phyloP scores from a whole-genome alignment of 2,797 vertebrate species.

The Anolis apletophallus region DNA sequence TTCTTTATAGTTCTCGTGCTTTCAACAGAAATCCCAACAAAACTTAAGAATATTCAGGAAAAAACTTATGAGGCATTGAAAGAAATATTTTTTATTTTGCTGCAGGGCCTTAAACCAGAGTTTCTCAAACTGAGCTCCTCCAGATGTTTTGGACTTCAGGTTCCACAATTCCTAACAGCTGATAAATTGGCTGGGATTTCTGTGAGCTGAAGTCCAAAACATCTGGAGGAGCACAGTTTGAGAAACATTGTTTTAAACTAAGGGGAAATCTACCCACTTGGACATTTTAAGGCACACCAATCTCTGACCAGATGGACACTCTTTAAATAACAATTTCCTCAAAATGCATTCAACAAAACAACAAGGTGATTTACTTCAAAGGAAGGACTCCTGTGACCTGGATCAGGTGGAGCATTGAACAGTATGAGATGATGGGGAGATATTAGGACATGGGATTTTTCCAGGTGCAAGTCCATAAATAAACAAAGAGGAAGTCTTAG shows the following conservation, averaged over 20 bases:
- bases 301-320: neutral
- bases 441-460: constrained; percentile 5
- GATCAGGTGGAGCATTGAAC: rapidly evolving
- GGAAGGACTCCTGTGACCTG: neutral
- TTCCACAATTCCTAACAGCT: no score
- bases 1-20: neutral
- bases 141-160: no score
- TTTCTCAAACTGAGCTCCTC: no score
- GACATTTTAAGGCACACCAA: rapidly evolving
- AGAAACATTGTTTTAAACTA: no score
- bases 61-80: neutral
- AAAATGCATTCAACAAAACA: rapidly evolving
- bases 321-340: neutral
- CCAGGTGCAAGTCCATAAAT: constrained; percentile 14
- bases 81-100: neutral
- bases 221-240: no score
- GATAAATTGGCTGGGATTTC: no score
- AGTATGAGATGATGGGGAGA: constrained; percentile 33
- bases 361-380: neutral
- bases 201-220: no score
- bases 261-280: neutral
- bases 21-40: neutral
- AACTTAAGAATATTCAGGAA: neutral
- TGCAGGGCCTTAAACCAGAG: neutral
- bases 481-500: constrained; percentile 25